These are phyloP conservation scores for Muschampia staudingeri DNA, from an alignment of 2,888 invertebrate species.

Conservation along the genomic window DNA sequence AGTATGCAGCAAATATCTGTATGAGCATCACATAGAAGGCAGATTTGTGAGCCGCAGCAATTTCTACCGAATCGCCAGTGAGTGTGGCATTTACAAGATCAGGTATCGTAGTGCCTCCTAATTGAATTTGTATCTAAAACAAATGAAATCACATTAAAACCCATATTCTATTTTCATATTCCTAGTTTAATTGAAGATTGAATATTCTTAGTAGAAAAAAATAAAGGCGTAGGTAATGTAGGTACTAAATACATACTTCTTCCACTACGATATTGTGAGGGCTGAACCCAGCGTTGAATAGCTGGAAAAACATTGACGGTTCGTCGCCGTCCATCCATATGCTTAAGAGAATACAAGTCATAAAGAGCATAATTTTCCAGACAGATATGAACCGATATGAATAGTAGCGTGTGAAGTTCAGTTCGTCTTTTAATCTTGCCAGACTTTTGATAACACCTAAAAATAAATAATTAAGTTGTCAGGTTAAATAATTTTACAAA, in stretches of 20 bases:
- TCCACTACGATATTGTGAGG: constrained; percentile 95
- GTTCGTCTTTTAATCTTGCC: constrained; percentile 95
- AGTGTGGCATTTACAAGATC: constrained; percentile 95
- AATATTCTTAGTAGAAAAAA: neutral
- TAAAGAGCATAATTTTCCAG: constrained; percentile 97
- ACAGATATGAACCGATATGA: constrained; percentile 97
- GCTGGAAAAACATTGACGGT: constrained; percentile 94
- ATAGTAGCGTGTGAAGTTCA: constrained; percentile 96
- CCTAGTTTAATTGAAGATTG: neutral
- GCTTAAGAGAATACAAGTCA: constrained; percentile 94
- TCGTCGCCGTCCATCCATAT: constrained; percentile 95
- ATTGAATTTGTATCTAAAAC: constrained; percentile 91
- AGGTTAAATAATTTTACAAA: neutral
- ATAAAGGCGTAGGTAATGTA: neutral
- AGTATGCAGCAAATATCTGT: constrained; percentile 96
- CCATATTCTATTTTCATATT: neutral
- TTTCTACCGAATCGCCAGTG: constrained; percentile 94
- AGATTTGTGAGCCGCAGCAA: constrained; percentile 93
- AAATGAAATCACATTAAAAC: neutral
- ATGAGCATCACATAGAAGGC: constrained; percentile 95
- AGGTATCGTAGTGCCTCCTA: constrained; percentile 92
- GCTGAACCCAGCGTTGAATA: constrained; percentile 94
- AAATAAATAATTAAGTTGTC: constrained; percentile 50
- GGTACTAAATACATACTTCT: constrained; percentile 86
- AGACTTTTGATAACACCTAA: constrained; percentile 93